Percentiles rank a stretch among this genome's conserved stretches.
Conservation (phyloP, 2,797 vertebrate species). For the Gymnodraco acuticeps region DNA sequence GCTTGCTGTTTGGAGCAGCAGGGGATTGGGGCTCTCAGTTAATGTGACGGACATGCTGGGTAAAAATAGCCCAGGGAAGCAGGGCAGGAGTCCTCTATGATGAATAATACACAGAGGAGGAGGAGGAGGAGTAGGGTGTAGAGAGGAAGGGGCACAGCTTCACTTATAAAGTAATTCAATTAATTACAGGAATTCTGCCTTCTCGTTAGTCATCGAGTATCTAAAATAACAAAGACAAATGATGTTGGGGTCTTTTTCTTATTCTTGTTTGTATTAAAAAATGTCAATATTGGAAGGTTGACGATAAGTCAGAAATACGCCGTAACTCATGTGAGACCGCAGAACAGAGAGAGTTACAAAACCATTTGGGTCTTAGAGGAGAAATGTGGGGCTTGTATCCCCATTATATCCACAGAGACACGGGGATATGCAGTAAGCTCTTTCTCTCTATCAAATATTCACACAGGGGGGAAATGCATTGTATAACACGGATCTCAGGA, state of each 20-base stretch:
- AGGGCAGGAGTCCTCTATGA: conserved; percentile 79
- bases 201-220: conserved; percentile 45
- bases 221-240: conserved; percentile 41
- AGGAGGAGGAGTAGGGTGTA: conserved; percentile 17
- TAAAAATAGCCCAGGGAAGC: conserved; percentile 85
- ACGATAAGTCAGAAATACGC: conserved; percentile 21
- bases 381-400: conserved; percentile 72
- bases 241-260: neutral
- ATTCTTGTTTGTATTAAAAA: conserved; percentile 30
- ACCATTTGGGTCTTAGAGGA: conserved; percentile 57
- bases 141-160: conserved; percentile 28
- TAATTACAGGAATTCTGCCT: conserved; percentile 65
- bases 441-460: conserved; percentile 79
- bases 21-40: conserved; percentile 80
- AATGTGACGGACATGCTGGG: conserved; percentile 79
- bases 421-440: conserved; percentile 55
- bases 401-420: conserved; percentile 59
- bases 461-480: conserved; percentile 65
- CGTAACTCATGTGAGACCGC: conserved; percentile 46
- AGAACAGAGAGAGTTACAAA: conserved; percentile 55
- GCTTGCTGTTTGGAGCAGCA: conserved; percentile 76
- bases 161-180: conserved; percentile 67
- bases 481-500: conserved; percentile 53
- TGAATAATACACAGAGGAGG: conserved; percentile 84
- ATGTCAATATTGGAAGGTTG: conserved; percentile 49